Conservation (phyloP, 1,140 invertebrate genomes). For the Hormaphis cornu region DNA sequence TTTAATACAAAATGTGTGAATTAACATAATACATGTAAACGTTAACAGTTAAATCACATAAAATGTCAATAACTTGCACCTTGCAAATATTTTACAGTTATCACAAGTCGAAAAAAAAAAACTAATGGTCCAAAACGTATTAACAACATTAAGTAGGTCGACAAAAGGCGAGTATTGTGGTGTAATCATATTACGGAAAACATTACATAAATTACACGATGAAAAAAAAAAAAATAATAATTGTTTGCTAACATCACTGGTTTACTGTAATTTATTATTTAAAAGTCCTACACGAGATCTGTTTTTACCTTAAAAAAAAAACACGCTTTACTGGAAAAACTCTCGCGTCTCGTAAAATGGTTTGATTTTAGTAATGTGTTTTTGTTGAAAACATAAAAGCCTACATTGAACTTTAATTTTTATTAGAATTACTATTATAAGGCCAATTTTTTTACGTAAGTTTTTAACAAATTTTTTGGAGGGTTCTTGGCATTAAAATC, state of each 20-base stretch:
- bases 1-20: no score
- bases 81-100: not conserved
- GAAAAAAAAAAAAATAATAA: no score
- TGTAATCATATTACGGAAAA: not conserved
- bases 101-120: not conserved
- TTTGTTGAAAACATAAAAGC: no score
- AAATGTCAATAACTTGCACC: not conserved
- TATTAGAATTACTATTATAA: not conserved
- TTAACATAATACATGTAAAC: no score
- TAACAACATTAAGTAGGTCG: not conserved
- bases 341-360: no score
- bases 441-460: not conserved
- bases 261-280: no score
- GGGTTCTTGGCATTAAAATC: no score
- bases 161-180: not conserved
- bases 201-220: not conserved
- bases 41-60: not conserved
- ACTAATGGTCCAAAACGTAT: not conserved
- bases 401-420: constrained; percentile 7
- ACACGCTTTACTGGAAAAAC: not conserved
- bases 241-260: no score
- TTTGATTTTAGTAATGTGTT: no score
- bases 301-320: not conserved
- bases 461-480: not conserved
- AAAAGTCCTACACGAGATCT: no score